Percentiles rank a stretch among this genome's conserved stretches.
Conservation (phyloP, 1,140 invertebrate species). For the Amphibalanus amphitrite region DNA sequence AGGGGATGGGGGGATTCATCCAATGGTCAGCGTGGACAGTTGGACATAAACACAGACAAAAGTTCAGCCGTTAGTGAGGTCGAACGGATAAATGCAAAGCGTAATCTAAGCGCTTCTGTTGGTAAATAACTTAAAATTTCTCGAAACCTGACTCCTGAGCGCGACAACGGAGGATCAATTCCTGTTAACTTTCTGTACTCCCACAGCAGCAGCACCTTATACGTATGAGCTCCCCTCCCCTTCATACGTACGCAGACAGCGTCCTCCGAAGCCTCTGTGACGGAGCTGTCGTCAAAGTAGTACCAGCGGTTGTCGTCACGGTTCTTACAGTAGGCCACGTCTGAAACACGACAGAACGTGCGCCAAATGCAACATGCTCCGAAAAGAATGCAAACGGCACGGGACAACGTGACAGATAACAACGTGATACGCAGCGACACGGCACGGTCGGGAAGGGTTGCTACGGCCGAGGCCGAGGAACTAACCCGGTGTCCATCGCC, state of each 20-base stretch:
- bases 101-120: background rate
- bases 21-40: too few species aligned
- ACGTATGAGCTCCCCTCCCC: too few species aligned
- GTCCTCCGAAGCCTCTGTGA: slow-evolving; percentile 26
- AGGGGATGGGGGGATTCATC: too few species aligned
- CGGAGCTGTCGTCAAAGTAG: slow-evolving; percentile 33
- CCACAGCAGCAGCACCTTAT: too few species aligned
- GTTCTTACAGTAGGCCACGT: slow-evolving; percentile 36
- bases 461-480: background rate
- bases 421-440: background rate
- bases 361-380: background rate
- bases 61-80: background rate
- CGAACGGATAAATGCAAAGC: background rate
- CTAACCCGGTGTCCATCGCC: background rate
- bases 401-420: background rate
- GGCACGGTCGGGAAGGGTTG: too few species aligned
- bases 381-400: background rate
- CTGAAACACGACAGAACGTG: slow-evolving; percentile 22
- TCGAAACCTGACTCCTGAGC: too few species aligned
- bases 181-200: too few species aligned
- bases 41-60: background rate
- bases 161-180: too few species aligned
- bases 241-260: slow-evolving; percentile 19
- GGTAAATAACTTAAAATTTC: too few species aligned
- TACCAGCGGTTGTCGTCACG: slow-evolving; percentile 34